Evolutionary conservation across 2,797 vertebrate species (phyloP).

Genomic region (Coilia nasus): DNA sequence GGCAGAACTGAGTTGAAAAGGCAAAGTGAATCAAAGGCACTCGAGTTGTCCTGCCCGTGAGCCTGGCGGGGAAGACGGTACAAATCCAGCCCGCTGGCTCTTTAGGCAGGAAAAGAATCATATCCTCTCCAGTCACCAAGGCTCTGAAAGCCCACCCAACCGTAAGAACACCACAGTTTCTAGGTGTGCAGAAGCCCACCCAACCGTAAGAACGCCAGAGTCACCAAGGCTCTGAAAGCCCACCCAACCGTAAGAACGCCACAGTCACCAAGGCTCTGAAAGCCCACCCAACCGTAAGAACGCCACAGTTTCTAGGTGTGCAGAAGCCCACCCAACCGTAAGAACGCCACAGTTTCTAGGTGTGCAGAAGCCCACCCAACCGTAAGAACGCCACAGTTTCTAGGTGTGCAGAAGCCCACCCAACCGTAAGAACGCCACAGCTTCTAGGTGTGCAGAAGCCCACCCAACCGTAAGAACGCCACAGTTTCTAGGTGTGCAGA

Average conservation of each 20-base stretch:
- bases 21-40: slow-evolving; percentile 63
- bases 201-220: too few relatives aligned
- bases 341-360: not conserved
- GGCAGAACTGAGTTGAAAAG: slow-evolving; percentile 63
- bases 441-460: not conserved
- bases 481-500: too few relatives aligned
- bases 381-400: too few relatives aligned
- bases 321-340: not conserved
- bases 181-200: too few relatives aligned
- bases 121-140: not conserved
- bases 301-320: not conserved
- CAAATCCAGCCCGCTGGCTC: not conserved
- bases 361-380: too few relatives aligned
- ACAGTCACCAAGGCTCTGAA: not conserved
- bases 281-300: too few relatives aligned
- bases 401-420: not conserved
- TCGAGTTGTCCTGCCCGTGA: slow-evolving; percentile 49
- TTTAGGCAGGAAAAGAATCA: not conserved
- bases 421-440: not conserved
- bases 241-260: not conserved
- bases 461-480: too few relatives aligned
- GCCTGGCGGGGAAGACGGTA: not conserved
- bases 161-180: not conserved
- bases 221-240: not conserved
- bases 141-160: not conserved